Evolutionary conservation across 2,888 invertebrate genomes (phyloP).

Genomic region (Apotomis betuletana): DNA sequence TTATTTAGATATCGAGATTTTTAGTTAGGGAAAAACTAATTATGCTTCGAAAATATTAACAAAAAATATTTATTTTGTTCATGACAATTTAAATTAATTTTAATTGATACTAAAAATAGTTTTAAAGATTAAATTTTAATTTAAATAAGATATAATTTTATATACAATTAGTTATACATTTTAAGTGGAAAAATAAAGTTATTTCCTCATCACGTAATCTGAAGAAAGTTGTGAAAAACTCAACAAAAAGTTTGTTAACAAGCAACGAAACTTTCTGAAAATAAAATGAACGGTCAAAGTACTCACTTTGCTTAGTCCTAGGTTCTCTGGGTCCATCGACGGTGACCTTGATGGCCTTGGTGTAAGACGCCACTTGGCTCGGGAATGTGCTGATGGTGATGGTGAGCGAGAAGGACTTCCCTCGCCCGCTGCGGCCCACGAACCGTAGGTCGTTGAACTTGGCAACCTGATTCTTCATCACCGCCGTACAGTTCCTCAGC

Average conservation of each 20-base stretch:
- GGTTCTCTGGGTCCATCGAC: constrained; percentile 99
- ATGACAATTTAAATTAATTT: too few species aligned
- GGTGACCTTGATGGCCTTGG: constrained; percentile 99
- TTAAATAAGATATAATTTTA: too few species aligned
- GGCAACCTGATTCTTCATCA: constrained; percentile 99
- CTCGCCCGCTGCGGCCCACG: constrained; percentile 98
- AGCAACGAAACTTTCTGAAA: not conserved
- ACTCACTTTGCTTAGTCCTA: constrained; percentile 97
- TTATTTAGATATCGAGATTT: too few species aligned
- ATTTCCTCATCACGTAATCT: too few species aligned
- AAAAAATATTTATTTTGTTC: too few species aligned
- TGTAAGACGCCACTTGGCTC: constrained; percentile 95
- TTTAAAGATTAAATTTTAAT: too few species aligned
- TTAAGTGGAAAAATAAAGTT: too few species aligned
- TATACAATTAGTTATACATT: too few species aligned
- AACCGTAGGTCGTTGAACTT: constrained; percentile 99
- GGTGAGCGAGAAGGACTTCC: constrained; percentile 96
- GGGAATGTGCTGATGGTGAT: constrained; percentile 93
- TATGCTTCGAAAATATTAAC: too few species aligned
- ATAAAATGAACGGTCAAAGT: not conserved
- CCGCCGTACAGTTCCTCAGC: constrained; percentile 94
- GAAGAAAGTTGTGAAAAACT: not conserved
- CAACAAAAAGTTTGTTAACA: not conserved
- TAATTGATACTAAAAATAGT: too few species aligned
- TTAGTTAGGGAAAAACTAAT: too few species aligned